phyloP scores from a whole-genome alignment of 2,797 vertebrate species.

The Acanthurus leucopareius region DNA sequence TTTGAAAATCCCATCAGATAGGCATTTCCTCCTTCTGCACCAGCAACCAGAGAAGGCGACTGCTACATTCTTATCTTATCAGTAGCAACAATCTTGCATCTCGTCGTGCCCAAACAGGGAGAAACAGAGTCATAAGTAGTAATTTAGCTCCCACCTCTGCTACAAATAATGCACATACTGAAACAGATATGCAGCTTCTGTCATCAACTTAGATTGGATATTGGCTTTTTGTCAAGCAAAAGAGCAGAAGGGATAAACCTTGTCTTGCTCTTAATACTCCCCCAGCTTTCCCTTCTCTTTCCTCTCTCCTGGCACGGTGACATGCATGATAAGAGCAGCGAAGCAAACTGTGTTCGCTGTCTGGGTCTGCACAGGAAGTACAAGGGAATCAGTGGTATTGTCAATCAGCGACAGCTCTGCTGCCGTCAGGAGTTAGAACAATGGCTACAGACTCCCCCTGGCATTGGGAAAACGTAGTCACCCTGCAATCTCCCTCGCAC shows the following conservation, averaged over 20 bases:
- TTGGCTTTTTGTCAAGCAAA: slow-evolving; percentile 59
- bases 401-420: slow-evolving; percentile 86
- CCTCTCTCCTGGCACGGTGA: slow-evolving; percentile 79
- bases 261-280: slow-evolving; percentile 65
- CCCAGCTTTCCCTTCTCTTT: slow-evolving; percentile 51
- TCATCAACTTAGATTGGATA: slow-evolving; percentile 31
- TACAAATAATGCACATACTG: slow-evolving; percentile 46
- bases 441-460: slow-evolving; percentile 78
- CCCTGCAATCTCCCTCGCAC: slow-evolving; percentile 75
- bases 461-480: slow-evolving; percentile 84
- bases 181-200: slow-evolving; percentile 36
- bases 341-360: slow-evolving; percentile 88
- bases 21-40: slow-evolving; percentile 83
- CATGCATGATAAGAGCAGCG: slow-evolving; percentile 89
- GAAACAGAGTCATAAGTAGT: slow-evolving; percentile 74
- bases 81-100: slow-evolving; percentile 82
- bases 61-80: slow-evolving; percentile 88
- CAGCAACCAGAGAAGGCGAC: slow-evolving; percentile 78
- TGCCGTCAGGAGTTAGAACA: slow-evolving; percentile 86
- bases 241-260: slow-evolving; percentile 61
- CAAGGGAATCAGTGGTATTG: slow-evolving; percentile 86
- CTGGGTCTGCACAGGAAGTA: slow-evolving; percentile 93
- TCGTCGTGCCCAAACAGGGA: slow-evolving; percentile 86
- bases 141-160: slow-evolving; percentile 72
- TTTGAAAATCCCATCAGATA: slow-evolving; percentile 86